A percentile compares a stretch with the other conserved stretches of the same genome.
Conservation (phyloP, 2,797 vertebrate genomes). For the Lagocephalus sceleratus region DNA sequence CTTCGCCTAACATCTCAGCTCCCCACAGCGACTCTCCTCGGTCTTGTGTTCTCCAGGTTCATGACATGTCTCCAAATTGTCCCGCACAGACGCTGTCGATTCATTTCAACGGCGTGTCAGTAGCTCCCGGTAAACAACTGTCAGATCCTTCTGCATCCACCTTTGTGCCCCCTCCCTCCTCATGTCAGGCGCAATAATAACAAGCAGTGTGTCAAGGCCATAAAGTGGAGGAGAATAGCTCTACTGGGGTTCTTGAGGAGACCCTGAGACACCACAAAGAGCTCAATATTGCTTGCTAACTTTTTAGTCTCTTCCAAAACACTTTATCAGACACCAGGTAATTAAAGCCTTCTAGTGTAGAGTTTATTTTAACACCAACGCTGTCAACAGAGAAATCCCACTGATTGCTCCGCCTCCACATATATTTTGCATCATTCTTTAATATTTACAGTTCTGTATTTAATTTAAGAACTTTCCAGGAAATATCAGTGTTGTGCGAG, state of each 20-base stretch:
- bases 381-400: slow-evolving; percentile 8
- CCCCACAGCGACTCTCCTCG: not conserved
- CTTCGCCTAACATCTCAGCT: slow-evolving; percentile 1
- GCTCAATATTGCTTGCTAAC: no score
- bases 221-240: slow-evolving; percentile 7
- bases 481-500: not conserved
- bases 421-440: slow-evolving; percentile 33
- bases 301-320: no score
- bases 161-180: slow-evolving; percentile 25
- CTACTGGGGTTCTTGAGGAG: no score
- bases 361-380: slow-evolving; percentile 16
- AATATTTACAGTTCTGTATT: slow-evolving; percentile 30
- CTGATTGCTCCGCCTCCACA: slow-evolving; percentile 19
- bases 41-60: slow-evolving; percentile 13
- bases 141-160: slow-evolving; percentile 47
- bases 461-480: not conserved
- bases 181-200: slow-evolving; percentile 51
- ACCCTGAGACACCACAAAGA: no score
- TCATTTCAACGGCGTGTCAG: slow-evolving; percentile 26
- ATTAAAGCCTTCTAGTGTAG: not conserved
- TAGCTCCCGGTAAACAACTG: slow-evolving; percentile 50
- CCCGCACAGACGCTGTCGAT: slow-evolving; percentile 25
- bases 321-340: no score
- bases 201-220: slow-evolving; percentile 18
- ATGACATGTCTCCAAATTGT: slow-evolving; percentile 11